Conservation (phyloP, 2,797 vertebrate species). For the Hippopotamyrus pictus region DNA sequence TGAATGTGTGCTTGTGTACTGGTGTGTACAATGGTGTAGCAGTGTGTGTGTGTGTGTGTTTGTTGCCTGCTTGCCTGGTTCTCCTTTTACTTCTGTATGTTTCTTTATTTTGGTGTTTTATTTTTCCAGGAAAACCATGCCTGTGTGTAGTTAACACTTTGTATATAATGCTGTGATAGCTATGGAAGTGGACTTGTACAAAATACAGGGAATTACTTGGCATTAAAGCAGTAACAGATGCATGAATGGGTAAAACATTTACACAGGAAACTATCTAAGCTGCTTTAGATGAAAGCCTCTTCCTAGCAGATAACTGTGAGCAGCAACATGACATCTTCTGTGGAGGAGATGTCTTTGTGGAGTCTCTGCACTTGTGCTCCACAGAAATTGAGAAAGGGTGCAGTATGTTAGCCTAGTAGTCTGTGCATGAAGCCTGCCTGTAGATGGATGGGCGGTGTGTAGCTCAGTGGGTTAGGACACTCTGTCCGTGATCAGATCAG, state of each 20-base stretch:
- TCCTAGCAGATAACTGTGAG: neutral
- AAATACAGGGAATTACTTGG: neutral
- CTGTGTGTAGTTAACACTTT: neutral
- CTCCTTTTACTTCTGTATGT: neutral
- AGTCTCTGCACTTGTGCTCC: neutral
- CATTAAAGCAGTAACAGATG: neutral
- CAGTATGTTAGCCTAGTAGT: neutral
- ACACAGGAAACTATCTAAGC: neutral
- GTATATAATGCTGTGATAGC: neutral
- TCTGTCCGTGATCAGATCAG: neutral
- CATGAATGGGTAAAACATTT: neutral
- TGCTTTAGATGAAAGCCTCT: neutral
- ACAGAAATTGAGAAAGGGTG: neutral
- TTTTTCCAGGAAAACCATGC: neutral
- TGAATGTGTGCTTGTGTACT: neutral
- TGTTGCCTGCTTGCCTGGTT: slow-evolving; percentile 9
- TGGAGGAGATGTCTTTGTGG: neutral
- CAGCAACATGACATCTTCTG: neutral
- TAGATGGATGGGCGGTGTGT: neutral
- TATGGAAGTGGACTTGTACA: neutral
- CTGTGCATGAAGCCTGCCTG: neutral
- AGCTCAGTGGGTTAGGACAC: neutral
- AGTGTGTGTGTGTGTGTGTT: neutral
- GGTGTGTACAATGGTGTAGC: neutral
- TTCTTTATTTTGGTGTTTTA: neutral